Conservation (phyloP, 2,888 invertebrate species). For the Dasysyrphus albostriatus region DNA sequence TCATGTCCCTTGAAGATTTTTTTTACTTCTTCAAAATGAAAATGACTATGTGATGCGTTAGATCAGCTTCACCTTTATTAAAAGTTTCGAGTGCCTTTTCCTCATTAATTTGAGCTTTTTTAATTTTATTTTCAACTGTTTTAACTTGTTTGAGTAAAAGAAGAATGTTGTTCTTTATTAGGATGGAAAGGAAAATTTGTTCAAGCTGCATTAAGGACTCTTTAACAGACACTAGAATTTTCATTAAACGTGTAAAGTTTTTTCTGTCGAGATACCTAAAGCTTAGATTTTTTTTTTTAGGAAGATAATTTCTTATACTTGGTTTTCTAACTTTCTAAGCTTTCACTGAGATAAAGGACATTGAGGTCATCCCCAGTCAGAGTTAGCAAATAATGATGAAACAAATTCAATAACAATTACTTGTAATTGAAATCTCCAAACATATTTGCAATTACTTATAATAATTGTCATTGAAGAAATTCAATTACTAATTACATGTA, state of each 20-base stretch:
- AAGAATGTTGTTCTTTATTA: background rate
- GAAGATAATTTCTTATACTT: too few species aligned
- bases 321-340: too few species aligned
- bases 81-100: conserved; percentile 17
- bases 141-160: conserved; percentile 2
- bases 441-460: too few species aligned
- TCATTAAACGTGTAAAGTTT: background rate
- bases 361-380: too few species aligned
- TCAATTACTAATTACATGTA: too few species aligned
- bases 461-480: too few species aligned
- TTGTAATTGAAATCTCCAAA: too few species aligned
- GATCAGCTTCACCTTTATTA: conserved; percentile 16
- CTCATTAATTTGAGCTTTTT: background rate
- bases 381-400: too few species aligned
- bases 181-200: background rate
- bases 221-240: background rate
- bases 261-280: background rate
- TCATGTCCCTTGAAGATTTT: conserved; percentile 8
- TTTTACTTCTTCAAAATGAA: background rate
- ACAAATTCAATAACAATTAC: too few species aligned
- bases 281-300: background rate
- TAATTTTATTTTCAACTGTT: background rate
- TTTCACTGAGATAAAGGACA: too few species aligned
- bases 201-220: background rate
- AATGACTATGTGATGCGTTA: conserved; percentile 3